These are phyloP conservation scores for Sarcophaga carnaria DNA, from an alignment of 2,888 invertebrate species.

Conservation along the genomic window DNA sequence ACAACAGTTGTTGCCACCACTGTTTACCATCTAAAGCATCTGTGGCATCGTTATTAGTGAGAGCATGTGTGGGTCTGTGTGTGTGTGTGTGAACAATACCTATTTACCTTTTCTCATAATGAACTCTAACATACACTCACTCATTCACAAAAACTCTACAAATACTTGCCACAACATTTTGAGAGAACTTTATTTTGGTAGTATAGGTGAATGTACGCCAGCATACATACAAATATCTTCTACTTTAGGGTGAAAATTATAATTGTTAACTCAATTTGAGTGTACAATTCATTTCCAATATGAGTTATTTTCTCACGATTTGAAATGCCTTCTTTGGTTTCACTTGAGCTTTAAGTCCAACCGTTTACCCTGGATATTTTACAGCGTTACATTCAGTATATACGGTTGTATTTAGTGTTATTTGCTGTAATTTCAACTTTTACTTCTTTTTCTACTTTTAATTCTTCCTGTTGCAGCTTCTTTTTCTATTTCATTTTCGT, in stretches of 20 bases:
- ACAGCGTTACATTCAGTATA: background rate
- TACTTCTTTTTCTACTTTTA: background rate
- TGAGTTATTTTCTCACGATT: background rate
- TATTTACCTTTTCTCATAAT: background rate
- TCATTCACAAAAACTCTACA: slow-evolving; percentile 37
- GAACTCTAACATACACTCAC: slow-evolving; percentile 29
- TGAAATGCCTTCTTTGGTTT: background rate
- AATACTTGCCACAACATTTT: slow-evolving; percentile 8
- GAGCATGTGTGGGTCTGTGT: background rate
- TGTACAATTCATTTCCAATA: background rate
- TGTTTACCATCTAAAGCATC: slow-evolving; percentile 13
- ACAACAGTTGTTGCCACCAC: background rate
- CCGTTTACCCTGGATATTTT: slow-evolving; percentile 63
- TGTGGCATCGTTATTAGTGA: slow-evolving; percentile 44
- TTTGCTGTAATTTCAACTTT: slow-evolving; percentile 28
- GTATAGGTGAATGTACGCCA: slow-evolving; percentile 62
- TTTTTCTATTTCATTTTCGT: slow-evolving; percentile 12
- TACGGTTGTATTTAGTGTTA: background rate
- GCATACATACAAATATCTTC: slow-evolving; percentile 28
- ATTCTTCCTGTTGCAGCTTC: background rate
- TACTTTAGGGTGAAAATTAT: background rate
- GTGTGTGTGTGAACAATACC: background rate
- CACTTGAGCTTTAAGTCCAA: background rate
- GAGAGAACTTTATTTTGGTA: slow-evolving; percentile 48
- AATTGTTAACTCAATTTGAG: slow-evolving; percentile 34